These are phyloP conservation scores for Drosophila seclusa DNA, from an alignment of 2,888 invertebrate genomes.

Conservation along the genomic window DNA sequence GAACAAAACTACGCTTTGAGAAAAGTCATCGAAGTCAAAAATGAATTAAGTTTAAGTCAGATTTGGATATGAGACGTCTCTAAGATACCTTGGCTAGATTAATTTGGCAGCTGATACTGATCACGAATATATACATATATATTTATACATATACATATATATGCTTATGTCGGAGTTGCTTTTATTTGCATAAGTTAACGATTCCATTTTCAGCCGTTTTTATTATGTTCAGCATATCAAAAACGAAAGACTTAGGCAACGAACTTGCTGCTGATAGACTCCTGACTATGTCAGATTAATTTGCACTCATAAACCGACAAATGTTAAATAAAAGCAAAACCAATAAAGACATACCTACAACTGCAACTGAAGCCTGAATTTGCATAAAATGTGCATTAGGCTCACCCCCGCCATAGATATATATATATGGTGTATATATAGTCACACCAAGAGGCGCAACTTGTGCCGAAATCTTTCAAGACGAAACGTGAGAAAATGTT, in stretches of 20 bases:
- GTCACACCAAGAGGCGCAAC: constrained; percentile 69
- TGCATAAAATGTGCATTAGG: constrained; percentile 80
- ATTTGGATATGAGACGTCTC: background rate
- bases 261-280: constrained; percentile 56
- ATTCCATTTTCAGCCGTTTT: background rate
- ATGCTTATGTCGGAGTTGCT: background rate
- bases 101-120: background rate
- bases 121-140: background rate
- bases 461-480: constrained; percentile 80
- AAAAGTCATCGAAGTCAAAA: background rate
- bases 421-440: background rate
- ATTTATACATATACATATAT: background rate
- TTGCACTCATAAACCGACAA: constrained; percentile 55
- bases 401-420: constrained; percentile 65
- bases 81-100: background rate
- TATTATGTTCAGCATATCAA: background rate
- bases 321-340: constrained; percentile 34
- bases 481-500: constrained; percentile 82
- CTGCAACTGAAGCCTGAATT: constrained; percentile 52
- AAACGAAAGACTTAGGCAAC: constrained; percentile 67
- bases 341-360: constrained; percentile 7
- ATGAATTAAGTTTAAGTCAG: accelerated
- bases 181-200: too few species aligned
- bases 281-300: constrained; percentile 28
- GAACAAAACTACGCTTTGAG: background rate